Evolutionary conservation across 2,113 vertebrate genomes (phyloP), one percentile per base, ranked within the genome.

Genomic region (Nematolebias whitei): DNA sequence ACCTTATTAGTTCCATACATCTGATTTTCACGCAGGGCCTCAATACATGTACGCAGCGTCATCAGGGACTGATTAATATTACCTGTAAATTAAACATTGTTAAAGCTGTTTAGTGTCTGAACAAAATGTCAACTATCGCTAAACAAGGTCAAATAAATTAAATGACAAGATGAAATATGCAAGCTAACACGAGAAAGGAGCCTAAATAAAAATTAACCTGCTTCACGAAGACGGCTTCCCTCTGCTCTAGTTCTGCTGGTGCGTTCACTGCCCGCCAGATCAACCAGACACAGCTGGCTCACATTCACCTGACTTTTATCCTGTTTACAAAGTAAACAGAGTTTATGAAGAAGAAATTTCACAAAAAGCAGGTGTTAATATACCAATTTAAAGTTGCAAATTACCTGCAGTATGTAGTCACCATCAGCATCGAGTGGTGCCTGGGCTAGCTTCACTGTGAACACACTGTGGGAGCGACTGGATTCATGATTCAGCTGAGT

Each of bases 11-110:
- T 96, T 23, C 97, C 98, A 44, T 89, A 97, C 83, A 96, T 87
- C 63, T 99, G 98, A 85, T 99, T 99, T 78, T 99, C 98, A 82
- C 98, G 89, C 3, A 99, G 88, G 20, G 97, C 92, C 83, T 99
- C 97, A 43, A 99, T 98, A 53, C 97, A 99, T 0, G 96, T 98
- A 50, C 97, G 94, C 13, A 99, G 60, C 0, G 95, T 99, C 97
- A 99, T 99, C 32, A 99, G 23, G 0, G 97, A 98, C 66, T 99
- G 96, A 77, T 99, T 99, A 66, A 99, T 99, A 70, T 98, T 99
- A 14, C 98, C 97, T 99, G 79, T n/a, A 32, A 54, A 50, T 2
- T 8, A 76, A 4, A 76, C 26, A 65, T 32, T 1, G 49, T 2
- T 12, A 29, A 3, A 58, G 12, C 69, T 0, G 1, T 40, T 63